phyloP scores from a whole-genome alignment of 1,140 invertebrate genomes.

The Caenorhabditis brenneri region DNA sequence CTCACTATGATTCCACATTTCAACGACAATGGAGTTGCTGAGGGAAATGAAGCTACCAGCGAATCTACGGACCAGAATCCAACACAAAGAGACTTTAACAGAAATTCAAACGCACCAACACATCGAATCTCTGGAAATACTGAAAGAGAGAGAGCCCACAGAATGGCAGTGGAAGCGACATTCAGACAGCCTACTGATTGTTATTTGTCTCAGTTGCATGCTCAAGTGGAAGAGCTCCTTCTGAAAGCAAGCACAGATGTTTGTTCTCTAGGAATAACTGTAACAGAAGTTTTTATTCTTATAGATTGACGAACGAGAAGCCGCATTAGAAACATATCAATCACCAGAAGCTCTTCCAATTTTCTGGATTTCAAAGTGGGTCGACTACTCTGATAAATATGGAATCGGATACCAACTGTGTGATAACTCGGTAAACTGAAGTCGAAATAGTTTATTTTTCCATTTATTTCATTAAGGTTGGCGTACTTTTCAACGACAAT shows the following conservation, averaged over 20 bases:
- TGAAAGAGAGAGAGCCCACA: not conserved
- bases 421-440: constrained; percentile 80
- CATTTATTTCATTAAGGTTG: too few relatives aligned
- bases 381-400: constrained; percentile 98
- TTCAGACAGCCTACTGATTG: not conserved
- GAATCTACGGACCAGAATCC: not conserved
- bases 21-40: not conserved
- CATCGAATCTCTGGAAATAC: not conserved
- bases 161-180: not conserved
- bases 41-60: not conserved
- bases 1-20: constrained; percentile 59
- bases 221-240: not conserved
- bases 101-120: not conserved
- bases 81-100: not conserved
- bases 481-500: constrained; percentile 58
- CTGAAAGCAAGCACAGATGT: too few relatives aligned
- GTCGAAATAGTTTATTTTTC: too few relatives aligned
- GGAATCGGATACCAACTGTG: constrained; percentile 95
- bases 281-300: too few relatives aligned
- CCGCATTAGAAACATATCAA: constrained; percentile 74
- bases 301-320: constrained; percentile 14
- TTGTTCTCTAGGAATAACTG: too few relatives aligned
- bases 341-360: constrained; percentile 90
- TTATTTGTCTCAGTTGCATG: not conserved
- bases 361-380: constrained; percentile 96